A percentile compares a stretch with the other conserved stretches of the same genome.
phyloP scores from a whole-genome alignment of 2,113 vertebrate genomes.

The chimpanzee (Pan troglodytes) region NHGRI_mPanTro3-v2.1_pri NC_072398.2:150135501-150136000 shows the following conservation, averaged over 20 bases:
- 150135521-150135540: neutral
- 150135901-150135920: neutral
- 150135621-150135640: neutral
- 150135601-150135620: neutral
- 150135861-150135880: neutral
- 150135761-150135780: neutral
- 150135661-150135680: neutral
- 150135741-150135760: neutral
- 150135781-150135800: neutral
- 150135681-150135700: neutral
- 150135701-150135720: neutral
- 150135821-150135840: neutral
- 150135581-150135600: slow-evolving; percentile 44
- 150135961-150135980: neutral
- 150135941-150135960: neutral
- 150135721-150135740: neutral
- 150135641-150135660: neutral
- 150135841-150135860: neutral
- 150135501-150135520: slow-evolving; percentile 56
- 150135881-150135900: neutral
- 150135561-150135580: slow-evolving; percentile 43
- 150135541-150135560: neutral
- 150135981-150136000: neutral
- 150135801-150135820: neutral
- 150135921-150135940: neutral